phyloP scores from a whole-genome alignment of 2,797 vertebrate species.

The Dryobates pubescens region DNA sequence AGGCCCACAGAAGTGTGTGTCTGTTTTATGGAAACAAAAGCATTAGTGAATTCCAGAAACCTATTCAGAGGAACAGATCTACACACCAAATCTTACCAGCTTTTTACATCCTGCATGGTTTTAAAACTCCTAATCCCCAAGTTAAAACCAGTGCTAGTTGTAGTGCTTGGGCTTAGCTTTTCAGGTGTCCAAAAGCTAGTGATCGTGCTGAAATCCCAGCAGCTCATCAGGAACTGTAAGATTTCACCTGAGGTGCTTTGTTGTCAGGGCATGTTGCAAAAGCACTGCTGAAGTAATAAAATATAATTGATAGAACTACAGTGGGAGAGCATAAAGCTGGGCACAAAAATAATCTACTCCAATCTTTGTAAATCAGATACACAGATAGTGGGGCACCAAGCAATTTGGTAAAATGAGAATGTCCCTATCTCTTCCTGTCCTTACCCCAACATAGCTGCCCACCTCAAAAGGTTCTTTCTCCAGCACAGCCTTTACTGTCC shows the following conservation, averaged over 20 bases:
- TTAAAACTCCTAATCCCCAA: neutral
- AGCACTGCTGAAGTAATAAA: neutral
- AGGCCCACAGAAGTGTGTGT: neutral
- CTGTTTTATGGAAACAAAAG: neutral
- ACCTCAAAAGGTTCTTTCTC: neutral
- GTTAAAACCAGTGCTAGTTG: neutral
- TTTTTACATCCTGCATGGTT: neutral
- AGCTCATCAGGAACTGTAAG: neutral
- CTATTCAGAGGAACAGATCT: neutral
- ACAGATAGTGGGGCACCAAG: rapidly evolving
- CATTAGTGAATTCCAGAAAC: neutral
- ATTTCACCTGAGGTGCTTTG: neutral
- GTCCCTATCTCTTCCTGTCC: neutral
- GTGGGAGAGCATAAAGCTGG: neutral
- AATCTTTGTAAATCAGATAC: neutral
- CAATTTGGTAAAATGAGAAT: neutral
- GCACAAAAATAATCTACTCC: neutral
- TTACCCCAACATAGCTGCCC: neutral
- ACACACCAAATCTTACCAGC: neutral
- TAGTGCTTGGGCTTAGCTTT: neutral
- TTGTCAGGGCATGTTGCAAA: neutral
- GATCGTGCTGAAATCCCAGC: neutral
- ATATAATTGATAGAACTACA: neutral
- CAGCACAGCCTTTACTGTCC: rapidly evolving
- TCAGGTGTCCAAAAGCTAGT: neutral